Evolutionary conservation across 2,113 vertebrate species (phyloP), one percentile per base, ranked within the genome.

Genomic region (Tupaia tana): DNA sequence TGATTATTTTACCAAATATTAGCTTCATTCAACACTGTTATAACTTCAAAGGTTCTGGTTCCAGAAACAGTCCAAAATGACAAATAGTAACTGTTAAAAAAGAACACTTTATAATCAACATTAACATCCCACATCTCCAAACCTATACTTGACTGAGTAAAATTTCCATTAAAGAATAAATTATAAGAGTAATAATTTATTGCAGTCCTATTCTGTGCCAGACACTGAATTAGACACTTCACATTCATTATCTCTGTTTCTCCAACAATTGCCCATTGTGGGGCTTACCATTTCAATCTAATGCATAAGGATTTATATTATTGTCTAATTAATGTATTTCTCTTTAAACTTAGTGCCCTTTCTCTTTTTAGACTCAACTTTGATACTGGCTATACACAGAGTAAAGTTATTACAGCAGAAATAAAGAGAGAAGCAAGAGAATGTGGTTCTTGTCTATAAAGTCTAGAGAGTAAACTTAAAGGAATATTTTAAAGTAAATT

Each of bases 401-500:
- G 13, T 83, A 82, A 94, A 66, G 15, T 58, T 59, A 56, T 69
- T 86, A 61, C 24, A 74, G 52, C 7, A 89, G 54, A 94, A 81
- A 63, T 43, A 18, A 88, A 69, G 84, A 58, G 54, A 86, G 24
- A 80, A 73, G 22, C 5, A 64, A 86, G 87, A 67, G 18, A 92
- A 89, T 91, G 89, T 34, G n/a, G n/a, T 91, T 82, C 71, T 86
- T 73, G 6, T n/a, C 31, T 73, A 77, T 52, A 43, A 63, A 73
- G 19, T 29, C 31, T 89, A 54, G 89, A 77, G 7, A 75, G 77
- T 11, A 73, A 34, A 52, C n/a, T 79, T 73, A 61, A 12, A 82
- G 86, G 54, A 78, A 83, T 18, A 74, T 5, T 95, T 91, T 93
- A 93, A 91, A 78, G 24, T 93, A 9, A 93, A 74, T 52, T 82